Evolutionary conservation across 2,113 vertebrate species (phyloP).

Genomic region (Zapus hudsonius): DNA sequence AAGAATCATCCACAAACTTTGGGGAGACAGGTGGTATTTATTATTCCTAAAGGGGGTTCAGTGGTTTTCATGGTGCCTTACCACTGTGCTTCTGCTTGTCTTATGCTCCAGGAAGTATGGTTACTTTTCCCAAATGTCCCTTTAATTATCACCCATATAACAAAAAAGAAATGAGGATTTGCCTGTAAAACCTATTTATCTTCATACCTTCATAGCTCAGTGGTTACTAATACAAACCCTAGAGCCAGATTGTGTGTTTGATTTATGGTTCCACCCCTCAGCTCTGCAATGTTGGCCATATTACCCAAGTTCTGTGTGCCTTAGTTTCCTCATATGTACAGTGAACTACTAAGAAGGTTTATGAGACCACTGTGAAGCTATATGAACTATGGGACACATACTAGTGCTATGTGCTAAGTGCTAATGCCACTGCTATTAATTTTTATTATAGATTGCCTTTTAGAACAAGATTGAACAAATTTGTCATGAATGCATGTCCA

Average conservation of each 20-base stretch:
- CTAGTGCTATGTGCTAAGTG: background rate
- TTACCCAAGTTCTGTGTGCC: background rate
- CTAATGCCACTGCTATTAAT: background rate
- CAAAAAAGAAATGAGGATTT: background rate
- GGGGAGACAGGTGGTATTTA: constrained; percentile 12
- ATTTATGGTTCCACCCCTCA: background rate
- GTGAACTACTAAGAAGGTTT: background rate
- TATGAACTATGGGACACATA: no score
- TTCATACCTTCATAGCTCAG: background rate
- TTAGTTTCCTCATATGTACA: background rate
- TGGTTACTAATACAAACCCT: background rate
- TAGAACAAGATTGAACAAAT: background rate
- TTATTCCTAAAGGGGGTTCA: background rate
- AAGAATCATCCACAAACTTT: background rate
- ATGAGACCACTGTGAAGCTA: background rate
- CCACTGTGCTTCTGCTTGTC: no score
- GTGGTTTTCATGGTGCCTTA: background rate
- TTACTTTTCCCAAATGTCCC: background rate
- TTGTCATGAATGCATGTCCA: background rate
- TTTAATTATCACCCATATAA: background rate
- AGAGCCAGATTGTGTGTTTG: background rate
- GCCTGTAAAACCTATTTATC: background rate
- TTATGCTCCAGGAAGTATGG: background rate
- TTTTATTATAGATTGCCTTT: background rate
- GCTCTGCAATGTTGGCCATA: background rate